phyloP scores from a whole-genome alignment of 2,113 vertebrate genomes.

The Periophthalmus modestus region DNA sequence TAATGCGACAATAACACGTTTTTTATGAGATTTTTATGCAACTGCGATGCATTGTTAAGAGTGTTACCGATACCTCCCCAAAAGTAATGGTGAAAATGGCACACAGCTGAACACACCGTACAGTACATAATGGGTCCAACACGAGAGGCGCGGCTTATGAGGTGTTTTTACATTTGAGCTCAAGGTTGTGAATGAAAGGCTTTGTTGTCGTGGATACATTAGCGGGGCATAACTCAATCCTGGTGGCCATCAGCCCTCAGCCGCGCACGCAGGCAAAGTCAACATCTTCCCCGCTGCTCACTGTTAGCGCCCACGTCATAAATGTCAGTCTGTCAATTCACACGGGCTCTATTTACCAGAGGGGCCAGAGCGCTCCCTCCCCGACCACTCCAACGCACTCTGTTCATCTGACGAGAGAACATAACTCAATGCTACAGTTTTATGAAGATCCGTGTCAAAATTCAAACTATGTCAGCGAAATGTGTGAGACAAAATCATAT shows the following conservation, averaged over 20 bases:
- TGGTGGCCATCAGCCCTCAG: conserved; percentile 41
- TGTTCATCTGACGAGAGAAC: not conserved
- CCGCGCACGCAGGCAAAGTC: conserved; percentile 47
- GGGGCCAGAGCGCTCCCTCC: conserved; percentile 18
- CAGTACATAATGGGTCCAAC: conserved; percentile 42
- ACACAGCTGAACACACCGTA: conserved; percentile 34
- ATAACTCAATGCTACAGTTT: conserved; percentile 13
- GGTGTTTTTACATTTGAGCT: conserved; percentile 23
- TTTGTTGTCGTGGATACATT: conserved; percentile 56
- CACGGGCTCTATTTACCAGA: conserved; percentile 42
- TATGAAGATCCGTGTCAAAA: not conserved
- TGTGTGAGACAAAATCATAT: not conserved
- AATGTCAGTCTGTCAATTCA: conserved; percentile 70
- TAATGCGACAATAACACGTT: conserved; percentile 33
- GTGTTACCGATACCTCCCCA: conserved; percentile 25
- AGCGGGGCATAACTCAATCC: conserved; percentile 37
- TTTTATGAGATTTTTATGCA: conserved; percentile 26
- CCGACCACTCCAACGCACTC: conserved; percentile 13
- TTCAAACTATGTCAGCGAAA: conserved; percentile 5
- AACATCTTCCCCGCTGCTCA: conserved; percentile 61
- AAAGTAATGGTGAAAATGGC: conserved; percentile 29
- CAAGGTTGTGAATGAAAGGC: conserved; percentile 44
- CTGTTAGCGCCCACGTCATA: conserved; percentile 70
- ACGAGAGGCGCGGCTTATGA: conserved; percentile 23
- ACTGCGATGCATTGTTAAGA: conserved; percentile 29